These are phyloP conservation scores for Belgica antarctica DNA, from an alignment of 2,888 invertebrate species.

Conservation along the genomic window DNA sequence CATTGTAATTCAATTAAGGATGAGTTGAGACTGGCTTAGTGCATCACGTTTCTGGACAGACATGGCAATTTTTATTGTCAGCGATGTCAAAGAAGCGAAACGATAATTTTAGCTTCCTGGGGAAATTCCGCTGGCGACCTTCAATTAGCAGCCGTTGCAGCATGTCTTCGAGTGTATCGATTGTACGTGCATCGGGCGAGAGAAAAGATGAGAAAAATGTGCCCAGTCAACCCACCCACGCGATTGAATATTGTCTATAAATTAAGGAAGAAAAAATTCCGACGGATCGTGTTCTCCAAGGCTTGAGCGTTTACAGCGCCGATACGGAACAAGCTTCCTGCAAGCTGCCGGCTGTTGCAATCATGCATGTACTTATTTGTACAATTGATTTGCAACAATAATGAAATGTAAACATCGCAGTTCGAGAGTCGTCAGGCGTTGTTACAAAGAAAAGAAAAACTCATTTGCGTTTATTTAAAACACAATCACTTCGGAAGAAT, in stretches of 20 bases:
- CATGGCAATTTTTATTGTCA: too few species aligned
- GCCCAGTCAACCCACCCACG: constrained; percentile 10
- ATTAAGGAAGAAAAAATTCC: neutral
- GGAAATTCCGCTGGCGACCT: constrained; percentile 10
- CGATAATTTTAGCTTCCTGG: constrained; percentile 15
- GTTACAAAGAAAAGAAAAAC: too few species aligned
- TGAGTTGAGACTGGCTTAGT: too few species aligned
- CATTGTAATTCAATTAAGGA: too few species aligned
- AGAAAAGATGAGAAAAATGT: neutral
- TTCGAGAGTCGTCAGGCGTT: neutral
- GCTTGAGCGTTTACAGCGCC: neutral
- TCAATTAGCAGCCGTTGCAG: too few species aligned
- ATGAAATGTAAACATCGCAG: neutral
- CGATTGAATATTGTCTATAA: constrained; percentile 28
- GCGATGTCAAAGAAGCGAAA: too few species aligned
- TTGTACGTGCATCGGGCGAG: neutral
- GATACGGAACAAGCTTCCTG: constrained; percentile 1
- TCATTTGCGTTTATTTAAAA: too few species aligned
- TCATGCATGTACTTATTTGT: constrained; percentile 32
- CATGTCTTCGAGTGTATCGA: too few species aligned
- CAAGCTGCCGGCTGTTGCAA: neutral
- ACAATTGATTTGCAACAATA: constrained; percentile 20
- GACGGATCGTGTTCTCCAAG: neutral
- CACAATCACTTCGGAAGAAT: too few species aligned
- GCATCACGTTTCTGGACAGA: too few species aligned